Percentiles rank a stretch among this genome's conserved stretches.
These are phyloP conservation scores for Onychomys torridus DNA, from an alignment of 2,797 vertebrate genomes.

Conservation along the genomic window DNA sequence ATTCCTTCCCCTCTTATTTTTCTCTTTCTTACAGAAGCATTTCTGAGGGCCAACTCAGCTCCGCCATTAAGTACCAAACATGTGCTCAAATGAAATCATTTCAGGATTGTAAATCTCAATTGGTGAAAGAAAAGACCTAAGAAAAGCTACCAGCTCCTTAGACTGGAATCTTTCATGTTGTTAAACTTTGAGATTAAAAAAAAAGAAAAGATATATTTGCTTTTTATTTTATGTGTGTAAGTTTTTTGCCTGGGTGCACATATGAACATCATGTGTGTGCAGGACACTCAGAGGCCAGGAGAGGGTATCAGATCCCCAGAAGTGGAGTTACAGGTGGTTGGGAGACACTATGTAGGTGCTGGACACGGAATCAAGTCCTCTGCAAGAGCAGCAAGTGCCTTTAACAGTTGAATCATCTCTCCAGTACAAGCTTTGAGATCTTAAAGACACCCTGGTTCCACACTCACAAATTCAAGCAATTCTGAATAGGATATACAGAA, in stretches of 20 bases:
- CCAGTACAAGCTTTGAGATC: background rate
- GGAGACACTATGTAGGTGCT: background rate
- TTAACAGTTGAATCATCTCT: no score
- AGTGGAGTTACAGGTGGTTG: background rate
- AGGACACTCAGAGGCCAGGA: background rate
- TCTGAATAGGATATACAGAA: background rate
- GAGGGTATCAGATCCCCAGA: background rate
- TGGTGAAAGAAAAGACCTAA: slow-evolving; percentile 2
- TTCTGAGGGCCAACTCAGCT: slow-evolving; percentile 38
- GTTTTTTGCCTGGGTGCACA: background rate
- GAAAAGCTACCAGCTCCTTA: background rate
- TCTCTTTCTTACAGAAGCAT: background rate
- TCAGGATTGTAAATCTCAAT: background rate
- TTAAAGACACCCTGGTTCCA: background rate
- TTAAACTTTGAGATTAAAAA: background rate
- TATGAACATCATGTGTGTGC: background rate
- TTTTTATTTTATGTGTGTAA: background rate
- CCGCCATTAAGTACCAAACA: background rate
- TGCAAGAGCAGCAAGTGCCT: background rate
- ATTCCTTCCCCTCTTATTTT: no score
- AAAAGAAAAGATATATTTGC: background rate
- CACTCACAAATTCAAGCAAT: background rate
- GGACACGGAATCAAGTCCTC: background rate
- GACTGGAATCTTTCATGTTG: background rate
- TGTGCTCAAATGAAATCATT: slow-evolving; percentile 4